Percentiles rank a stretch among this genome's conserved stretches.
phyloP scores from a whole-genome alignment of 1,140 invertebrate species.

The Cydia fagiglandana region DNA sequence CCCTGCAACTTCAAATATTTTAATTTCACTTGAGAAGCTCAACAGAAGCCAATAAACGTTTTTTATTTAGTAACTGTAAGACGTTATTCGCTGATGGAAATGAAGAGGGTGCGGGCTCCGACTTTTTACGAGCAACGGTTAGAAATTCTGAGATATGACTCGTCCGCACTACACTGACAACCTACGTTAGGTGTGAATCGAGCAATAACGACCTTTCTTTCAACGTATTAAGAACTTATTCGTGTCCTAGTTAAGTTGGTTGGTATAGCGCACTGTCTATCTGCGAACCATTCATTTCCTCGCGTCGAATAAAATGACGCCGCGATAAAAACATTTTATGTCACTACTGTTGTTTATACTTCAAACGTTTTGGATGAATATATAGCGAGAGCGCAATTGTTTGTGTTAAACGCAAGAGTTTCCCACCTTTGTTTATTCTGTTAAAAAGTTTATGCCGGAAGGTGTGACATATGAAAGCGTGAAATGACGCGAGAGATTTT shows the following conservation, averaged over 20 bases:
- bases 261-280: conserved; percentile 27
- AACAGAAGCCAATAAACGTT: conserved; percentile 28
- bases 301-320: conserved; percentile 45
- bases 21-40: conserved; percentile 17
- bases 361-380: conserved; percentile 53
- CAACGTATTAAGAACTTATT: neutral
- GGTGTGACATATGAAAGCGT: conserved; percentile 29
- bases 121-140: conserved; percentile 57
- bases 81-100: conserved; percentile 47
- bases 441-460: conserved; percentile 19
- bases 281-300: conserved; percentile 7
- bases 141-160: conserved; percentile 64
- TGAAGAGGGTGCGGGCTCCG: conserved; percentile 54
- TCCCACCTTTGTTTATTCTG: conserved; percentile 18
- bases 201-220: neutral
- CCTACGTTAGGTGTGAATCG: neutral
- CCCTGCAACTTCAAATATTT: conserved; percentile 3
- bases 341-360: conserved; percentile 64
- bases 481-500: conserved; percentile 14
- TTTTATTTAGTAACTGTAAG: conserved; percentile 31
- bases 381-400: conserved; percentile 56
- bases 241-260: neutral
- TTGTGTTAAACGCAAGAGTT: conserved; percentile 26
- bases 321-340: conserved; percentile 67
- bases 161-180: conserved; percentile 39